phyloP scores from a whole-genome alignment of 2,113 vertebrate genomes.

The Pelecanus crispus region DNA sequence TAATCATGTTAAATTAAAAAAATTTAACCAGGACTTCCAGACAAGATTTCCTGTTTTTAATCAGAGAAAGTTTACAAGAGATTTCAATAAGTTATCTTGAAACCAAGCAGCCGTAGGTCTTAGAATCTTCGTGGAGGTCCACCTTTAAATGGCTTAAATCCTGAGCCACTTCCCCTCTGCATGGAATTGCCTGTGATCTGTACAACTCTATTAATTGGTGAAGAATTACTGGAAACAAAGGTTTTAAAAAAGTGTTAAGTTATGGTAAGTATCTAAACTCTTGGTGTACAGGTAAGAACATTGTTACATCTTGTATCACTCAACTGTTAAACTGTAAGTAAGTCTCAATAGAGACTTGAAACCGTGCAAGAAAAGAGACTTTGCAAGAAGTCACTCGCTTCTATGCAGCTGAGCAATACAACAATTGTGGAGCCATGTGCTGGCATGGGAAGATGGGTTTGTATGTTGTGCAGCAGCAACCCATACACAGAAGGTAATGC shows the following conservation, averaged over 20 bases:
- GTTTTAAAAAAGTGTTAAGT: conserved; percentile 27
- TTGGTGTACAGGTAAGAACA: neutral
- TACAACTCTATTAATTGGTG: conserved; percentile 93
- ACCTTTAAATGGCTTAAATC: conserved; percentile 94
- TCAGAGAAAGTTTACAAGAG: conserved; percentile 72
- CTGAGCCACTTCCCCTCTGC: conserved; percentile 83
- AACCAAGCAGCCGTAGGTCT: conserved; percentile 58
- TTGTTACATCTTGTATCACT: neutral
- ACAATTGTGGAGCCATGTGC: neutral
- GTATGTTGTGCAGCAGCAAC: neutral
- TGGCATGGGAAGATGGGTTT: neutral
- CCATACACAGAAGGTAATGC: neutral
- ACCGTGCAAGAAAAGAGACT: neutral
- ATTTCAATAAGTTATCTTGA: conserved; percentile 81
- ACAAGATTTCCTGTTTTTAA: conserved; percentile 71
- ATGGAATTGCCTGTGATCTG: conserved; percentile 92
- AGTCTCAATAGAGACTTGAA: neutral
- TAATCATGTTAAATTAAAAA: conserved; percentile 78
- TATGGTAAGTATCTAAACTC: neutral
- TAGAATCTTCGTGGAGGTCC: conserved; percentile 87
- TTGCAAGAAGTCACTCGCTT: neutral
- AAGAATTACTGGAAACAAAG: conserved; percentile 81
- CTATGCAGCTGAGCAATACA: neutral
- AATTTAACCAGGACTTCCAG: conserved; percentile 69
- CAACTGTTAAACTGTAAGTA: neutral